Percentiles rank a stretch among this genome's conserved stretches.
phyloP scores from a whole-genome alignment of 2,888 invertebrate species.

The Andrena marginata region DNA sequence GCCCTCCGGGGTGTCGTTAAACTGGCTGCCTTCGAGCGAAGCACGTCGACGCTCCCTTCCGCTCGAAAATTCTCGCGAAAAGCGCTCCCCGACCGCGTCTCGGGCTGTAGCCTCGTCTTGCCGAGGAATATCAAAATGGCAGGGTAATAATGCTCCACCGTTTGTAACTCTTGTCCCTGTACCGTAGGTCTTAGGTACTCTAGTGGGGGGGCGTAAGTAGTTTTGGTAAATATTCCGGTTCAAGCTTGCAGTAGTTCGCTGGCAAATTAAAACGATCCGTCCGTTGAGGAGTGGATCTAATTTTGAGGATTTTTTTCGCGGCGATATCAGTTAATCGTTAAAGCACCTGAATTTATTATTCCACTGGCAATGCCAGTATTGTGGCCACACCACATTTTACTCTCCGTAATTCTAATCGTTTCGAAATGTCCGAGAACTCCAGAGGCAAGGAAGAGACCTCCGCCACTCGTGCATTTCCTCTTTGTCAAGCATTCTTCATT shows the following conservation, averaged over 20 bases:
- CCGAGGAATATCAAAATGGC: conserved; percentile 26
- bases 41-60: conserved; percentile 48
- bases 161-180: conserved; percentile 19
- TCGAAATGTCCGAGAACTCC: too few species aligned
- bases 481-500: neutral
- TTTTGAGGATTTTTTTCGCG: neutral
- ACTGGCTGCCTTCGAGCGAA: conserved; percentile 48
- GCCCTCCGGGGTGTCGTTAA: conserved; percentile 61
- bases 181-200: neutral
- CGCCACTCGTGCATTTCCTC: neutral
- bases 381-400: too few species aligned
- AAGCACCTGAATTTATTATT: too few species aligned
- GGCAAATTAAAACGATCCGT: neutral
- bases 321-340: too few species aligned
- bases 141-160: conserved; percentile 34
- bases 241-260: neutral
- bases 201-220: neutral
- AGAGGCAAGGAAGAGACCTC: too few species aligned
- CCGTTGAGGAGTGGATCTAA: neutral
- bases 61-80: conserved; percentile 53
- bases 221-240: neutral
- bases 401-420: too few species aligned
- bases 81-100: conserved; percentile 10
- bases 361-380: too few species aligned
- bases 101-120: conserved; percentile 4